Conservation (phyloP, 2,113 vertebrate genomes). For the Tyto alba region DNA sequence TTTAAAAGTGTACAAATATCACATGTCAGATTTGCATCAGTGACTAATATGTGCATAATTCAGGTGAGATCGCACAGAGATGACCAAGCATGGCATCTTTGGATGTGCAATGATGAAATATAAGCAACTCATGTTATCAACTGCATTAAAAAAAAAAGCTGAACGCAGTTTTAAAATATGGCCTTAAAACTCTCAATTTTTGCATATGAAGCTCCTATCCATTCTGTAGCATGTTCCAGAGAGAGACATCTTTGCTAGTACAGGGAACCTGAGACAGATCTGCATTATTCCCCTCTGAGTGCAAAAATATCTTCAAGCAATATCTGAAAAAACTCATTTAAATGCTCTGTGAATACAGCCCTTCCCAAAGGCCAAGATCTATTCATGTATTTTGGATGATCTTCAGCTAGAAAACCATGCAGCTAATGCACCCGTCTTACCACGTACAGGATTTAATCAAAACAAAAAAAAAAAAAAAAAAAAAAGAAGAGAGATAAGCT, state of each 20-base stretch:
- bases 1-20: background rate
- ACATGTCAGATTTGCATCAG: background rate
- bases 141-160: background rate
- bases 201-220: background rate
- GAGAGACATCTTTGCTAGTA: conserved; percentile 9
- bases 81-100: background rate
- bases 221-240: background rate
- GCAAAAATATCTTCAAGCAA: conserved; percentile 49
- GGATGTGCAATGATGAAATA: background rate
- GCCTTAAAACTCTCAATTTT: background rate
- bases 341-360: conserved; percentile 46
- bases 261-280: conserved; percentile 14
- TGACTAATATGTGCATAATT: background rate
- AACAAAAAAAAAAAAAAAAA: background rate
- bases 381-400: conserved; percentile 64
- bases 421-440: conserved; percentile 44
- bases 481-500: background rate
- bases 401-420: background rate
- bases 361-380: conserved; percentile 49
- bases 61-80: background rate
- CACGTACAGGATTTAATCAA: background rate
- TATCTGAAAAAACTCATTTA: conserved; percentile 50
- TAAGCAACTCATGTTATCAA: background rate
- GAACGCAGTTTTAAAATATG: background rate
- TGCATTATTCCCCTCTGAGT: conserved; percentile 21